Evolutionary conservation across 2,888 invertebrate genomes (phyloP), one percentile per base, ranked within the genome.

Genomic region (Rhingia rostrata): DNA sequence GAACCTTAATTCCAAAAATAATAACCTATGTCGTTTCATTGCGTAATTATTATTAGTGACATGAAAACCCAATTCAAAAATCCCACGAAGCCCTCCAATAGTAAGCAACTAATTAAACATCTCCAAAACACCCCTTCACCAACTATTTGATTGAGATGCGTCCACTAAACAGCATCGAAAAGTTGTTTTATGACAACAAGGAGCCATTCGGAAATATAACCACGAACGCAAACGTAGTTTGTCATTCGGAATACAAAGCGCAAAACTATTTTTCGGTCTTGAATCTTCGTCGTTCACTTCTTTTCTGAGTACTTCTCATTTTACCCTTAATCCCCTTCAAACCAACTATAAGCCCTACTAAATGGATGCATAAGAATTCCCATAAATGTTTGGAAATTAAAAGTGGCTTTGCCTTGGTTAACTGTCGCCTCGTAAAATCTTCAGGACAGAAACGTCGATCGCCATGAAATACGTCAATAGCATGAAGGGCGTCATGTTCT

Each of bases 91-190:
- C 47, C 54, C 54, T 56, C 32, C 14, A 64, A 64, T 47, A 47
- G 54, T 64, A 41, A n/a, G 47, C 60, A 66, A 66, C 73, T 56
- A 74, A 47, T 74, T 74, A 49, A 70, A 64, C 78, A 63, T 30
- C 37, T 64, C 47, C 56, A 56, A 54, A 41, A 14, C 49, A 10
- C 66, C 43, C 22, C 54, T 67, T 56, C 72, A 82, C 72, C 2
- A 22, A 22, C 22, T 22, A 22, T 77, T 77, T 77, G 49, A 45
- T 72, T 66, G 53, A 82, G 72, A 72, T 77, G 66, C 56, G 72
- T 72, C 82, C 72, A 82, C 82, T 82, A 77, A 72, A 82, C 72
- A 82, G 78, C 53, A 78, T 39, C 73, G 67, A 73, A 73, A 83
- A 83, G 49, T 67, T 56, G 49, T 72, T 83, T 78, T 78, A 83